phyloP scores from a whole-genome alignment of 1,140 invertebrate genomes.

The Trichomalopsis sarcophagae region DNA sequence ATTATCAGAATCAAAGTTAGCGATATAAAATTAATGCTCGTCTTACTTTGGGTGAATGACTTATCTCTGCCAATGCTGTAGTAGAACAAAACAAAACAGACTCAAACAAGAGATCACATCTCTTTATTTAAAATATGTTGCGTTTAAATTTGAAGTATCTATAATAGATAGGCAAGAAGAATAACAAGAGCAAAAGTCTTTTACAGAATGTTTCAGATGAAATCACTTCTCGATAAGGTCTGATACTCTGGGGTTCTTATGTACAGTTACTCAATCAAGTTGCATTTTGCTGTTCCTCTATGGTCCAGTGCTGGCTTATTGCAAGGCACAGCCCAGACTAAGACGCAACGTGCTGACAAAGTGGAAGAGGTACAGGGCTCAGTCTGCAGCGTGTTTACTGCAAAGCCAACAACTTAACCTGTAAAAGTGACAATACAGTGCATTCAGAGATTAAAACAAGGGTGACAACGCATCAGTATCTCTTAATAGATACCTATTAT shows the following conservation, averaged over 20 bases:
- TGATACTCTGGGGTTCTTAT: no score
- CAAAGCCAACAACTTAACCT: slow-evolving; percentile 33
- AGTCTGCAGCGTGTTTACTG: background rate
- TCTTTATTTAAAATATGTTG: background rate
- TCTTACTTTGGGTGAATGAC: background rate
- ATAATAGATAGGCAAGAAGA: background rate
- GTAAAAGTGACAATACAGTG: slow-evolving; percentile 2
- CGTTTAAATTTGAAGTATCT: background rate
- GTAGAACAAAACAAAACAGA: background rate
- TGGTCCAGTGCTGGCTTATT: background rate
- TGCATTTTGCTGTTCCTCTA: slow-evolving; percentile 20
- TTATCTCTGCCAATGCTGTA: background rate
- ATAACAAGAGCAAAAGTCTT: background rate
- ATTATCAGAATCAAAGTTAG: background rate
- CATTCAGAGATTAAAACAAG: no score
- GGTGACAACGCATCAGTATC: no score
- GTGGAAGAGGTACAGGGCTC: background rate
- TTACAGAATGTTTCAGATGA: background rate
- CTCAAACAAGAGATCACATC: slow-evolving; percentile 1
- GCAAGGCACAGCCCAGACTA: background rate
- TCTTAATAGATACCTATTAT: no score
- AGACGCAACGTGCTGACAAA: background rate
- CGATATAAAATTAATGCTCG: background rate
- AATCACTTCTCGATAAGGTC: background rate
- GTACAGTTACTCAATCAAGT: no score